A percentile compares a stretch with the other conserved stretches of the same genome.
phyloP scores from a whole-genome alignment of 2,888 invertebrate species.

The Caenorhabditis japonica region DNA sequence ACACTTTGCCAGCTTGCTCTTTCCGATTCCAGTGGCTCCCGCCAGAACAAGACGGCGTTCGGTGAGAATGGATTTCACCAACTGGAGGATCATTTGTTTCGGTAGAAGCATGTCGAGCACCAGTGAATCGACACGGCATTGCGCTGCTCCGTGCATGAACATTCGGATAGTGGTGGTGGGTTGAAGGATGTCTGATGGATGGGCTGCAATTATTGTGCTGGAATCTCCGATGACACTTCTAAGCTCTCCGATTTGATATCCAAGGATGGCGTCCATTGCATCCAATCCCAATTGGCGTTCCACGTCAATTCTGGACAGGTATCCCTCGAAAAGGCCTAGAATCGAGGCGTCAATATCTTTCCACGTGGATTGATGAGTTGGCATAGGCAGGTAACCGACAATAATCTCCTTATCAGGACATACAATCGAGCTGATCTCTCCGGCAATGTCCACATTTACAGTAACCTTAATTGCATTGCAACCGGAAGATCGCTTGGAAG shows the following conservation, averaged over 20 bases:
- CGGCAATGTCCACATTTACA: constrained; percentile 69
- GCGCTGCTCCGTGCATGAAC: constrained; percentile 81
- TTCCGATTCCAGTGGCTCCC: constrained; percentile 82
- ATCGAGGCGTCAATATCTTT: constrained; percentile 68
- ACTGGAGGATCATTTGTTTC: constrained; percentile 84
- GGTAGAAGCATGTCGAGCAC: constrained; percentile 75
- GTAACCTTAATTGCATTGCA: constrained; percentile 61
- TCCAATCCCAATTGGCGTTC: constrained; percentile 88
- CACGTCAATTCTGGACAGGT: constrained; percentile 91
- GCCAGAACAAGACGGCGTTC: constrained; percentile 93
- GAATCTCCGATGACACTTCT: constrained; percentile 30
- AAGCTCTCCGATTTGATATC: constrained; percentile 86
- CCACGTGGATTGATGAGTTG: constrained; percentile 64
- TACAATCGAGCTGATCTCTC: constrained; percentile 59
- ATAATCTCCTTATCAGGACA: constrained; percentile 71
- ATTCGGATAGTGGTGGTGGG: constrained; percentile 67
- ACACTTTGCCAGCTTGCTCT: constrained; percentile 91
- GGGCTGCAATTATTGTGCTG: constrained; percentile 14
- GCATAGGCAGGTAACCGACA: constrained; percentile 69
- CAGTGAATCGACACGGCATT: constrained; percentile 90
- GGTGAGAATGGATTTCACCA: constrained; percentile 89
- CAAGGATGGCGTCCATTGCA: constrained; percentile 87
- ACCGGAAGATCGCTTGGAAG: constrained; percentile 60
- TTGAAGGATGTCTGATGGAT: constrained; percentile 65
- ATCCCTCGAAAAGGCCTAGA: constrained; percentile 78